Base-by-base conservation (phyloP, 2,113 vertebrate genomes). In the Bubalus kerabau region DNA sequence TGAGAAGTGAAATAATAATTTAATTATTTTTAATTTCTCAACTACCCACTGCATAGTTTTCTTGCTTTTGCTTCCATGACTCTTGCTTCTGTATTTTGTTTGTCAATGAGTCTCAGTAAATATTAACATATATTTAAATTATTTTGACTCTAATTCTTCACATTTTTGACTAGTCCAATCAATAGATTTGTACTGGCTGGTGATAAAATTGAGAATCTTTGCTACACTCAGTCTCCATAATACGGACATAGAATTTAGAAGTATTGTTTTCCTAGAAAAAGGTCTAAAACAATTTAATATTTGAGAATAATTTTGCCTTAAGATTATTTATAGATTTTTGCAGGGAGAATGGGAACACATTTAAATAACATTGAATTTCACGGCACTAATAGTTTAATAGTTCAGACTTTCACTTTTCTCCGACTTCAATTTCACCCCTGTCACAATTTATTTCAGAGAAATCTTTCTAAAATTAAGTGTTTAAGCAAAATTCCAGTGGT, bases 251-350 rank as follows among this genome's bases (percentile, higher is more conserved):
- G 24, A 91, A 97, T 71, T 89, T 62, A 83, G 13, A 80, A 96
- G 4, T 76, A 36, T 60, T 16, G 43, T 84, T 67, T 43, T 54
- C 5, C 28, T 81, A 59, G 8, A 92, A 97, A 78, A 19, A 32
- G 6, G 5, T 48, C 7, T 90, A 95, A 76, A 91, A 54, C 24
- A 84, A 91, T 43, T 92, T 74, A 82, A 1, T 78, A 78, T 56
- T 84, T 91, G 24, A 40, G 57, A 91, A 91, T 64, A 90, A 76
- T 76, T 92, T 94, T 96, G 17, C 71, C 3, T 88, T 96, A 96
- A 17, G 17, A 87, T 62, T 86, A 74, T 52, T 76, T 94, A 64
- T 54, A 82, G 21, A 82, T 71, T 57, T 89, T 11, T 32, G 16
- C 30, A 87, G 67, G 11, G 28, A 89, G 24, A 93, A 52, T 23